Conservation (phyloP, 1,140 invertebrate genomes). For the Rhizoglyphus robini region DNA sequence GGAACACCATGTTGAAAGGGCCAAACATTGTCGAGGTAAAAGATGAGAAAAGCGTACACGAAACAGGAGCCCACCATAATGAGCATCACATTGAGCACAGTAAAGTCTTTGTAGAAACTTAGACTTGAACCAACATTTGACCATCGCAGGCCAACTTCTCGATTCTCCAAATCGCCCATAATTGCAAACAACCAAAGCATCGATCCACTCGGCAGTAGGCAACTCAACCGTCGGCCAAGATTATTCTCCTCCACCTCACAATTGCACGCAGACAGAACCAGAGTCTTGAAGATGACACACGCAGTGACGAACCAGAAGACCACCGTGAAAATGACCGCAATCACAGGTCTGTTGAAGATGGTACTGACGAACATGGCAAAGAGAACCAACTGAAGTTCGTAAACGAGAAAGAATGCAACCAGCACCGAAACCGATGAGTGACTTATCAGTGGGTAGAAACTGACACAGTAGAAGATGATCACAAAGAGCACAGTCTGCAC, state of each 20-base stretch:
- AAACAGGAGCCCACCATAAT: conserved; percentile 24
- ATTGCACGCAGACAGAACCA: conserved; percentile 1
- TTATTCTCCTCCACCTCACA: neutral
- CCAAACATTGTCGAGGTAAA: conserved; percentile 31
- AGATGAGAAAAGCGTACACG: conserved; percentile 26
- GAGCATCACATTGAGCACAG: conserved; percentile 21
- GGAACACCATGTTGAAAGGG: conserved; percentile 35
- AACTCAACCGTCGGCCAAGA: neutral
- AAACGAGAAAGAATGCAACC: neutral
- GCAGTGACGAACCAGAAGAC: conserved; percentile 25
- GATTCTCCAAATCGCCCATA: conserved; percentile 18
- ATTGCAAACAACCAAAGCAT: conserved; percentile 17
- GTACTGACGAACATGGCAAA: conserved; percentile 7
- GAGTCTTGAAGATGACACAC: conserved; percentile 22
- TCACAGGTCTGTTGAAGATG: conserved; percentile 15
- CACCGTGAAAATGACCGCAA: conserved; percentile 17
- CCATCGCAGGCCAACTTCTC: no score
- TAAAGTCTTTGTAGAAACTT: conserved; percentile 32
- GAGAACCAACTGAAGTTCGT: neutral
- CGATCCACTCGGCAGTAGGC: conserved; percentile 8
- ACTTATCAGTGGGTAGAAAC: conserved; percentile 1
- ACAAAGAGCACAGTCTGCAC: conserved; percentile 37
- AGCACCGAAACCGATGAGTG: neutral
- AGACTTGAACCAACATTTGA: conserved; percentile 23
- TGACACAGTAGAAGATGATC: neutral